Base-by-base conservation (phyloP, 2,888 invertebrate species). In the Tethea ocularis region DNA sequence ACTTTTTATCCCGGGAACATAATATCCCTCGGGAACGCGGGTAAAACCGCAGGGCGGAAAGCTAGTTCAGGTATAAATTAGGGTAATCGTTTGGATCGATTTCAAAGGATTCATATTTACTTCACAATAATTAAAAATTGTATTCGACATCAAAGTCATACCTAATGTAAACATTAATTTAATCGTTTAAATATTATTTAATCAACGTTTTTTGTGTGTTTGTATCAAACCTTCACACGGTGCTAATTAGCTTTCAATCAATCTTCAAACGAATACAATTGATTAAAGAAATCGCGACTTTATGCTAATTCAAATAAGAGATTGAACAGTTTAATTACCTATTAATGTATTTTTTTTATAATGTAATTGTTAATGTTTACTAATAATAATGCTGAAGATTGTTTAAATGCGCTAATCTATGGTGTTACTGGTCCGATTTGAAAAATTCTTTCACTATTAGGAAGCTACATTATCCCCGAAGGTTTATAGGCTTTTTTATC, bases 131-230 rank as follows among this genome's bases (percentile, higher is more conserved):
- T 46, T 46, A 46, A 46, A 20, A 20, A 46, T 20, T n/a, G 1
- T 20, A 20, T 20, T 38, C 38, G 7, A 33, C 46, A 46, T 63
- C 64, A 13, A 17, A 61, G 58, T 58, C 58, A 57, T 66, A n/a
- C n/a, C n/a, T n/a, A 62, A 54, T 55, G 52, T 62, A 63, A 46
- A 46, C 20, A 46, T 20, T 20, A 20, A 46, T 20, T 20, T 8
- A 46, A 46, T 46, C 46, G 20, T 46, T 17, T 10, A 46, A 46
- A 46, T n/a, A 46, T 46, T 46, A n/a, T 38, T 38, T 38, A n/a
- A 10, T 6, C 4, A 2, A 17, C 2, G 4, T 2, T 10, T 20
- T 8, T 46, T 17, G 15, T 15, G 13, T 17, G 10, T 46, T 46
- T 46, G 46, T 20, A 20, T 46, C 1, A 13, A 46, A 6, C 17